Conservation (phyloP, 1,140 invertebrate species). For the Procambarus virginalis region DNA sequence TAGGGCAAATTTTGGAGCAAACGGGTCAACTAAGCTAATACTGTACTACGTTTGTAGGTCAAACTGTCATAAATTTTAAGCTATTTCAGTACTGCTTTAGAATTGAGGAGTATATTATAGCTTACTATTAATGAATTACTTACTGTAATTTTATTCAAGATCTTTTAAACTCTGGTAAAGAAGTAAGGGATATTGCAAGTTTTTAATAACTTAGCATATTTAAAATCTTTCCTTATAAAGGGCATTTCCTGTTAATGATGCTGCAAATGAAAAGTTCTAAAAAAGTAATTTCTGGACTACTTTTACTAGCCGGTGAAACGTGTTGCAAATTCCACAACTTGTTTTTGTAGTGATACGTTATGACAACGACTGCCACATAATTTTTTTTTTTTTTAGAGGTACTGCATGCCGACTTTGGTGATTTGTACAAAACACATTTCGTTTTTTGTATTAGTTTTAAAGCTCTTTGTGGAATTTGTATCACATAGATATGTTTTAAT, state of each 20-base stretch:
- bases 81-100: slow-evolving; percentile 6
- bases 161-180: background rate
- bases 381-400: too few species aligned
- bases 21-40: background rate
- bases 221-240: background rate
- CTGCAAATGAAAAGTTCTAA: background rate
- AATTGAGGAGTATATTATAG: slow-evolving; percentile 1
- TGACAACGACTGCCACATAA: background rate
- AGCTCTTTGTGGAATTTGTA: background rate
- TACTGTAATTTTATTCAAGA: background rate
- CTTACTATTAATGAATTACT: background rate
- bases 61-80: background rate
- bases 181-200: slow-evolving; percentile 4
- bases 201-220: background rate
- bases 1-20: too few species aligned
- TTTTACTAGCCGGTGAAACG: background rate
- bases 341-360: background rate
- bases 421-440: background rate
- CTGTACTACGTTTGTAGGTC: background rate
- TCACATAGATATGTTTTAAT: background rate
- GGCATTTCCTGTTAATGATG: background rate
- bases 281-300: background rate
- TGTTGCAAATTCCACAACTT: background rate
- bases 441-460: background rate
- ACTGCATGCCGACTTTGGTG: background rate